Conservation (phyloP, 2,888 invertebrate genomes). For the Hedychridium roseum region DNA sequence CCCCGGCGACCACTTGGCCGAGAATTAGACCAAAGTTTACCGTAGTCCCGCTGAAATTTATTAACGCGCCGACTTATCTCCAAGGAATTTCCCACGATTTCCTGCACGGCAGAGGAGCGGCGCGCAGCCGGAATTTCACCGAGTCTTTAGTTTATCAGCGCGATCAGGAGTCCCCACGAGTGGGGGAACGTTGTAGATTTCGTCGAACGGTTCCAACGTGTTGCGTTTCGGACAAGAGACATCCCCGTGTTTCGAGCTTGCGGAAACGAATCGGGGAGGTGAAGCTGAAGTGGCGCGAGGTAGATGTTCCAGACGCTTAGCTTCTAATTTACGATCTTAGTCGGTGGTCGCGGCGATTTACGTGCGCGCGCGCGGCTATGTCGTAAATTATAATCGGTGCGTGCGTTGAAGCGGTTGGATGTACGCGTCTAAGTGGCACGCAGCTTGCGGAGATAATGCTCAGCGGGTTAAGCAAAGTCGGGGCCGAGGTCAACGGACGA, state of each 20-base stretch:
- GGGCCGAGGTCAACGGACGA: slow-evolving; percentile 56
- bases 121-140: too few relatives aligned
- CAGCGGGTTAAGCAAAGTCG: slow-evolving; percentile 48
- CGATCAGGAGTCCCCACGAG: too few relatives aligned
- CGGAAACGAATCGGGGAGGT: neutral
- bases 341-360: slow-evolving; percentile 9
- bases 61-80: too few relatives aligned
- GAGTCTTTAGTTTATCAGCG: too few relatives aligned
- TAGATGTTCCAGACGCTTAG: slow-evolving; percentile 8
- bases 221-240: neutral
- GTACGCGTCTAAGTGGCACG: slow-evolving; percentile 31
- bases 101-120: too few relatives aligned
- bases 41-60: too few relatives aligned
- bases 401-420: slow-evolving; percentile 28
- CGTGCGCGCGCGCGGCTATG: slow-evolving; percentile 37
- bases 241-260: too few relatives aligned
- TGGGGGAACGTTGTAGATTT: too few relatives aligned
- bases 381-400: slow-evolving; percentile 59
- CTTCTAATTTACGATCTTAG: slow-evolving; percentile 56
- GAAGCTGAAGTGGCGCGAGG: slow-evolving; percentile 7
- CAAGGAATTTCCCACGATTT: too few relatives aligned
- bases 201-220: too few relatives aligned
- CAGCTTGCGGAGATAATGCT: slow-evolving; percentile 57
- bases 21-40: too few relatives aligned
- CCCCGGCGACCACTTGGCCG: too few relatives aligned